A percentile compares a stretch with the other conserved stretches of the same genome.
Conservation (phyloP, 2,113 vertebrate genomes). For the Procavia capensis region DNA sequence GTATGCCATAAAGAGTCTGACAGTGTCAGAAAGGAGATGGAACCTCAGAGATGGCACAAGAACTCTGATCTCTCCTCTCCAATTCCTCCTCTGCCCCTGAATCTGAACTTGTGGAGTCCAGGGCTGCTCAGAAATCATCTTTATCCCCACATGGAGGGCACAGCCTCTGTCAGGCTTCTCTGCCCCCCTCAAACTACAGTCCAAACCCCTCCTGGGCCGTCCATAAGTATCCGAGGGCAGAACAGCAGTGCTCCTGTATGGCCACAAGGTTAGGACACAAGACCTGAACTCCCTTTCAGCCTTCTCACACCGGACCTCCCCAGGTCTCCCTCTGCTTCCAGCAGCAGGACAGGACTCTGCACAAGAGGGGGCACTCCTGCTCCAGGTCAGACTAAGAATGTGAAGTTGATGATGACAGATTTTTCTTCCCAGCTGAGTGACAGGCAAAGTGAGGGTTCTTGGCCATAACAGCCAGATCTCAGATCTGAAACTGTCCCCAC, state of each 20-base stretch:
- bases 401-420: not conserved
- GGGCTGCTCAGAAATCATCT: not conserved
- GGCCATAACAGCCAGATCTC: not conserved
- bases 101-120: not conserved
- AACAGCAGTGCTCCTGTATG: not conserved
- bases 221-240: too few relatives aligned
- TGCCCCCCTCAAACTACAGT: not conserved
- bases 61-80: not conserved
- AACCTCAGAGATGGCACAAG: not conserved
- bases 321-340: not conserved
- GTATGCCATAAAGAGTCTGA: too few relatives aligned
- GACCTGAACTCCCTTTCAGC: not conserved
- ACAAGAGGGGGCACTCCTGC: not conserved
- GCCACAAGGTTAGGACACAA: not conserved
- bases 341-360: not conserved
- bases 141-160: accelerated
- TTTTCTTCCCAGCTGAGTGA: not conserved
- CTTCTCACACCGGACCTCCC: not conserved
- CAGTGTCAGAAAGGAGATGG: too few relatives aligned
- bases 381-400: not conserved
- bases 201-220: not conserved
- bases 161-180: not conserved
- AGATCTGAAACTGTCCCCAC: not conserved
- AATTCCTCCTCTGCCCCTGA: not conserved
- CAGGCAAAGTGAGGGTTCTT: not conserved